Evolutionary conservation across 2,797 vertebrate genomes (phyloP).

Genomic region (Euphonia xanthogaster): DNA sequence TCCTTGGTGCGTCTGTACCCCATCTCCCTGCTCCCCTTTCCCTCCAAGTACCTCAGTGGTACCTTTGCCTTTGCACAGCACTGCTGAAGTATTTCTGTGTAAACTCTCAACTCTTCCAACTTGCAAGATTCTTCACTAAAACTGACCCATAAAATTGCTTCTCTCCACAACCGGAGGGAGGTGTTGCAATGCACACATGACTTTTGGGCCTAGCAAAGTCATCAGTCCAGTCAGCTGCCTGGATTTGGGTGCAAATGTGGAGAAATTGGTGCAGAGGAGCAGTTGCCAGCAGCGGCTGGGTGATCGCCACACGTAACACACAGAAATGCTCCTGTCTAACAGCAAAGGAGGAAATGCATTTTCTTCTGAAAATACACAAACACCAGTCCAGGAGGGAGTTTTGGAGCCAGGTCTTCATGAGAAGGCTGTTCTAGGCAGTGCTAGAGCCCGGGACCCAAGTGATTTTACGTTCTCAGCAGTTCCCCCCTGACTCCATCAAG

Average conservation of each 20-base stretch:
- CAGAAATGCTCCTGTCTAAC: background rate
- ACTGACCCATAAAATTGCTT: background rate
- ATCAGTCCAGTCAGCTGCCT: background rate
- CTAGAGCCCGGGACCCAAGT: background rate
- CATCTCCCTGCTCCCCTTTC: background rate
- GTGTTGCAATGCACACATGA: background rate
- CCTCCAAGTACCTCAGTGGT: accelerated
- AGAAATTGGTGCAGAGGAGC: background rate
- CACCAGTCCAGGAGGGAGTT: background rate
- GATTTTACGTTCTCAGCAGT: background rate
- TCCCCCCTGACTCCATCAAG: background rate
- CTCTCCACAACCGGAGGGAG: background rate
- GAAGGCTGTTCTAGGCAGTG: background rate
- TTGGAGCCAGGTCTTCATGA: background rate
- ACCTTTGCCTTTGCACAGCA: background rate
- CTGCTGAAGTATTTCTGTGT: background rate
- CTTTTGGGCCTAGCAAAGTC: background rate
- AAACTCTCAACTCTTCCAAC: background rate
- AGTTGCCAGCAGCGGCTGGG: background rate
- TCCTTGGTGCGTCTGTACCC: background rate
- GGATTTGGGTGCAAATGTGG: background rate
- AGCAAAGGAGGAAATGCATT: background rate
- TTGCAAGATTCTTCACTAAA: background rate
- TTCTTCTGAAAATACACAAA: background rate
- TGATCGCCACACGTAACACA: background rate